Conservation (phyloP, 2,113 vertebrate genomes). For the Muntiacus muntjak region DNA sequence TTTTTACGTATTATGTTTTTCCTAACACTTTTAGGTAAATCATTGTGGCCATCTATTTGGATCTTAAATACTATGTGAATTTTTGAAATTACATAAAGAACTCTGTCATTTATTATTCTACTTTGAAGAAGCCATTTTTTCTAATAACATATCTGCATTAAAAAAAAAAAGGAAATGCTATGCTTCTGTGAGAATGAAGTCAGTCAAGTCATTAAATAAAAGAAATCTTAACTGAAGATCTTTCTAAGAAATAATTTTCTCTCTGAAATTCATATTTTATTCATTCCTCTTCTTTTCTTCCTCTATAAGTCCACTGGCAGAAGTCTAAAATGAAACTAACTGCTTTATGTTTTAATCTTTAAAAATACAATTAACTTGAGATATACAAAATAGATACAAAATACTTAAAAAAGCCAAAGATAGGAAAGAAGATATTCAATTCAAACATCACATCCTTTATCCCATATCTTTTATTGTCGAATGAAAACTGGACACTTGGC, state of each 20-base stretch:
- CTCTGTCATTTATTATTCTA: slow-evolving; percentile 20
- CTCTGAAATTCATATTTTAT: slow-evolving; percentile 40
- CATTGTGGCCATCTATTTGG: background rate
- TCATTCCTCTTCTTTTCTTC: background rate
- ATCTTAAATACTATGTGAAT: slow-evolving; percentile 25
- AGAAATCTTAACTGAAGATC: slow-evolving; percentile 9
- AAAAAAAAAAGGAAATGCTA: background rate
- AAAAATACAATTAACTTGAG: slow-evolving; percentile 16
- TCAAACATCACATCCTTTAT: slow-evolving; percentile 16
- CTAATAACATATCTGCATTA: background rate
- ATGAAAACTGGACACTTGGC: slow-evolving; percentile 33
- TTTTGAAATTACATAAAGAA: slow-evolving; percentile 34
- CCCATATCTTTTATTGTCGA: slow-evolving; percentile 38
- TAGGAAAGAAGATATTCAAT: background rate
- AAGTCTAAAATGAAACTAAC: slow-evolving; percentile 31
- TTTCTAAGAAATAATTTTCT: slow-evolving; percentile 34
- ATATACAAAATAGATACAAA: background rate
- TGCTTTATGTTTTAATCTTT: slow-evolving; percentile 23
- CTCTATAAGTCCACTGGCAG: background rate
- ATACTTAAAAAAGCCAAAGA: slow-evolving; percentile 29
- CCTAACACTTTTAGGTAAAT: background rate
- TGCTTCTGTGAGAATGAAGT: slow-evolving; percentile 11
- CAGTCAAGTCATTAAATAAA: background rate
- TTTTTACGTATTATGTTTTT: slow-evolving; percentile 34
- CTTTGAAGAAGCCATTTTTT: slow-evolving; percentile 54